Conservation (phyloP, 1,140 invertebrate genomes). For the Anastrepha obliqua region DNA sequence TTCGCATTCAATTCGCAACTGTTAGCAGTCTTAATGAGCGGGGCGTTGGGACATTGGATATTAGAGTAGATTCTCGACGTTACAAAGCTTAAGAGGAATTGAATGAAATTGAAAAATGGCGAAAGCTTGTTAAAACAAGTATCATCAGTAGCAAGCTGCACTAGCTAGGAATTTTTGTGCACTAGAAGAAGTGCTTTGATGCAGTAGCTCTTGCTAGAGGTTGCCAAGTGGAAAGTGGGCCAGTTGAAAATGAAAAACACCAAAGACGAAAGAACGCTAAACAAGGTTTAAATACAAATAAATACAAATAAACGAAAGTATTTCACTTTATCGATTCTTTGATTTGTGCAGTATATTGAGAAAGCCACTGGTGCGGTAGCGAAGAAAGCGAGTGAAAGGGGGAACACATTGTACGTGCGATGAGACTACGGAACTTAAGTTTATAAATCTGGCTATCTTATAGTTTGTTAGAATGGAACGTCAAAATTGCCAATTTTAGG, state of each 20-base stretch:
- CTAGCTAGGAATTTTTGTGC: conserved; percentile 10
- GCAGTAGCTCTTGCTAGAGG: background rate
- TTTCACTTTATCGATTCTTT: conserved; percentile 2
- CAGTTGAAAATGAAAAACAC: conserved; percentile 19
- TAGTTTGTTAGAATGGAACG: too few species aligned
- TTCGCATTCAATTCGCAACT: conserved; percentile 46
- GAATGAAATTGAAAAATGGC: conserved; percentile 38
- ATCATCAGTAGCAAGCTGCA: background rate
- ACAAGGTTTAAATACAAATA: background rate
- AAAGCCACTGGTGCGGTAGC: background rate
- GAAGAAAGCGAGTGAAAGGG: background rate
- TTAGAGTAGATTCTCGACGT: conserved; percentile 24
- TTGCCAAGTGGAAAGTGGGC: background rate
- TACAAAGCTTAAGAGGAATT: conserved; percentile 9
- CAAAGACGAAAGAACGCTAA: background rate
- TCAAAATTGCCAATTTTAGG: too few species aligned
- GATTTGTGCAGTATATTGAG: background rate
- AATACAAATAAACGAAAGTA: background rate
- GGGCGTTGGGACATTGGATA: conserved; percentile 6
- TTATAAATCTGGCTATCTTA: background rate
- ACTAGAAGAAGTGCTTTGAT: background rate
- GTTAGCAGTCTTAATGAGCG: conserved; percentile 24
- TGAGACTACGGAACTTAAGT: background rate
- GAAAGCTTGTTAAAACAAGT: conserved; percentile 41
- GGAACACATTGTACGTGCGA: background rate